A percentile compares a stretch with the other conserved stretches of the same genome.
Evolutionary conservation across 2,888 invertebrate genomes (phyloP).

Genomic region (Odiellus spinosus): DNA sequence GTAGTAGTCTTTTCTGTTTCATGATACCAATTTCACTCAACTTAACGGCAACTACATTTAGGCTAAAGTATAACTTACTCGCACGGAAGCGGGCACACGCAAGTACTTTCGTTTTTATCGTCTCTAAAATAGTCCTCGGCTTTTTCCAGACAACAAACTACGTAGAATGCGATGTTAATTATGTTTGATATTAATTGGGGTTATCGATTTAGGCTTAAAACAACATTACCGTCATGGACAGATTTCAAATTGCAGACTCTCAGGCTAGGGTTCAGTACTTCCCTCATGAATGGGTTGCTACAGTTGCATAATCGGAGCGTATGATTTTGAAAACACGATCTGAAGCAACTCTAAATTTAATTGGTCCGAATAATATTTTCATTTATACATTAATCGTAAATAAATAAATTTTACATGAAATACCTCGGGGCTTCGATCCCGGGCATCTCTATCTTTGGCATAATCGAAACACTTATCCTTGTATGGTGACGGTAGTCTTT

Average conservation of each 20-base stretch:
- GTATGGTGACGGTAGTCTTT: slow-evolving; percentile 9
- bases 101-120: slow-evolving; percentile 1
- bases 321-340: slow-evolving; percentile 7
- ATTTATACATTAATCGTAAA: no score
- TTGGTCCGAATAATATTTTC: no score
- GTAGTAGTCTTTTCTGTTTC: no score
- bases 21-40: no score
- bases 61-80: slow-evolving; percentile 4
- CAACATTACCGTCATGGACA: no score
- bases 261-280: background rate
- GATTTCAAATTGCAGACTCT: no score
- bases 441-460: background rate
- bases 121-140: slow-evolving; percentile 6
- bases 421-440: slow-evolving; percentile 7
- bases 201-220: background rate
- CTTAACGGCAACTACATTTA: no score
- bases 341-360: slow-evolving; percentile 4
- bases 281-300: slow-evolving; percentile 8
- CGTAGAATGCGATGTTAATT: background rate
- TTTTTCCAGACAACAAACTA: slow-evolving; percentile 11
- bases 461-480: slow-evolving; percentile 9
- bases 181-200: background rate
- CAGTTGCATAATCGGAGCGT: slow-evolving; percentile 8
- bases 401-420: no score
- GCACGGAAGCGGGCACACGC: slow-evolving; percentile 12